Conservation (phyloP, 2,797 vertebrate genomes). For the Sebastolobus altivelis region DNA sequence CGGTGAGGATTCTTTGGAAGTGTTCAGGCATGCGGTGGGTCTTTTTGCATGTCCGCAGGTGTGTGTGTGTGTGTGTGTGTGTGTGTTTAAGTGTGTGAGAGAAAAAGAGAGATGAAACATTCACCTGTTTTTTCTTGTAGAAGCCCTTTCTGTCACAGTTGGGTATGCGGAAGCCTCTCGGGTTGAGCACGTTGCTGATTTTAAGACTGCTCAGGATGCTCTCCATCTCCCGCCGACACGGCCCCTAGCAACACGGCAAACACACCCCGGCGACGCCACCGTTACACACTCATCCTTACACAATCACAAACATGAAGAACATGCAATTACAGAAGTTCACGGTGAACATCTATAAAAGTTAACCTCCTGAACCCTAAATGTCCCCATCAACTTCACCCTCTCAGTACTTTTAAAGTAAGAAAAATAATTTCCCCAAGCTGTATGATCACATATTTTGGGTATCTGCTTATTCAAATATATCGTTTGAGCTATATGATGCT, state of each 20-base stretch:
- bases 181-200: slow-evolving; percentile 92
- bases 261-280: slow-evolving; percentile 18
- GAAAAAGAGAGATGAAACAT: slow-evolving; percentile 53
- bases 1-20: slow-evolving; percentile 73
- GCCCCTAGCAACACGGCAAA: slow-evolving; percentile 86
- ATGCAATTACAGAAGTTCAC: slow-evolving; percentile 3
- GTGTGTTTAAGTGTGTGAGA: slow-evolving; percentile 19
- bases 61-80: no score
- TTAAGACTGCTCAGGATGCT: slow-evolving; percentile 93
- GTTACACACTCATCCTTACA: slow-evolving; percentile 35
- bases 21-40: slow-evolving; percentile 77
- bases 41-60: slow-evolving; percentile 63
- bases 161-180: slow-evolving; percentile 92
- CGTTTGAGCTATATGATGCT: neutral
- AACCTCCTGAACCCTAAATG: neutral
- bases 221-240: slow-evolving; percentile 96
- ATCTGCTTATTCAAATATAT: neutral
- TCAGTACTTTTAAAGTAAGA: neutral
- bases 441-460: neutral
- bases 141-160: slow-evolving; percentile 98
- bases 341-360: neutral
- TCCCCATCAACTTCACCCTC: neutral
- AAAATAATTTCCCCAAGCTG: neutral
- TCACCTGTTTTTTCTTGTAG: slow-evolving; percentile 99
- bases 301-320: slow-evolving; percentile 26